Percentiles rank a stretch among this genome's conserved stretches.
These are phyloP conservation scores for Pipra filicauda DNA, from an alignment of 2,113 vertebrate genomes.

Conservation along the genomic window DNA sequence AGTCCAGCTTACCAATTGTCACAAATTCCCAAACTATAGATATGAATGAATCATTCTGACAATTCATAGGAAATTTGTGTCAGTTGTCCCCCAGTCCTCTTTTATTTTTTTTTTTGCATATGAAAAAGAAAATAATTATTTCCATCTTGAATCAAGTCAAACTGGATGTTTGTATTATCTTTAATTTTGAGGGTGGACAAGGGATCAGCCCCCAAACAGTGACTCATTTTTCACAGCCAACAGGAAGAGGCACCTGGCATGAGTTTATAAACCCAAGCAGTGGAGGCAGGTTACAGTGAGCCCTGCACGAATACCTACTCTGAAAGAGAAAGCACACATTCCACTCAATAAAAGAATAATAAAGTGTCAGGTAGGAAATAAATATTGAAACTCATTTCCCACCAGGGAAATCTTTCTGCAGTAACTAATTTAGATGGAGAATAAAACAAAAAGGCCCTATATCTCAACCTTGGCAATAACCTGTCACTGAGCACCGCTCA, in stretches of 20 bases:
- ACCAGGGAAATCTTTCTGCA: conserved; percentile 52
- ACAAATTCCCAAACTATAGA: neutral
- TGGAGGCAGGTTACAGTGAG: neutral
- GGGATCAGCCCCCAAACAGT: neutral
- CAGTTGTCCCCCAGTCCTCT: rapidly evolving
- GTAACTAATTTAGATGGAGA: conserved; percentile 58
- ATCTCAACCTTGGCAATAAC: conserved; percentile 30
- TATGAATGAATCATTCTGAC: neutral
- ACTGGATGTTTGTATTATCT: neutral
- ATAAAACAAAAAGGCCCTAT: conserved; percentile 50
- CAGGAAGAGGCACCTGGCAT: neutral
- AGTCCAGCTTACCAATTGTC: neutral
- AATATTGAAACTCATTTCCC: conserved; percentile 57
- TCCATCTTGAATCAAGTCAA: neutral
- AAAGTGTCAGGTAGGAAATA: conserved; percentile 57
- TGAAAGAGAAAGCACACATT: neutral
- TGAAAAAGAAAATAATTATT: neutral
- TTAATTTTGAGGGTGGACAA: neutral
- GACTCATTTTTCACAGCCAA: neutral
- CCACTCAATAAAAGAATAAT: conserved; percentile 52
- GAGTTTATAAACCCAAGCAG: neutral
- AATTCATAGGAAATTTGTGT: neutral
- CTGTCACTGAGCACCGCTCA: neutral
- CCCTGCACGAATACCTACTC: neutral
- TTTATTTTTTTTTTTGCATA: neutral